These are phyloP conservation scores for Papilio polyxenes DNA, from an alignment of 1,140 invertebrate species.

Conservation along the genomic window DNA sequence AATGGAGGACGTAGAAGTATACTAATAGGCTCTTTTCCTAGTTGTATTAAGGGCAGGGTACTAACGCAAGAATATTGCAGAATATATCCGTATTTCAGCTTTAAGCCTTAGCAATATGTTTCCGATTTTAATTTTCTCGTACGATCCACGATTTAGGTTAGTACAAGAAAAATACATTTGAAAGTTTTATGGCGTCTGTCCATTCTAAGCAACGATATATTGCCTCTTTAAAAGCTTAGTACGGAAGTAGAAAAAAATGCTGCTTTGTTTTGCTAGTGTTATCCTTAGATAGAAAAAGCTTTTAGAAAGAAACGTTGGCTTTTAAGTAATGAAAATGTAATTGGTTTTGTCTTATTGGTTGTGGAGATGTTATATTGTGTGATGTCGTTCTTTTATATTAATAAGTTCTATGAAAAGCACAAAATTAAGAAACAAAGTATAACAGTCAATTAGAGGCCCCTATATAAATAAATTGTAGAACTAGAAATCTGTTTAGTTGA, in stretches of 20 bases:
- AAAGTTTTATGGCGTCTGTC: slow-evolving; percentile 31
- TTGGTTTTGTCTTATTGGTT: slow-evolving; percentile 4
- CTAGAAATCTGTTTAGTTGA: not conserved
- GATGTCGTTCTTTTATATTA: not conserved
- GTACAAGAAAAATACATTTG: slow-evolving; percentile 37
- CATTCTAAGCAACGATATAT: slow-evolving; percentile 32
- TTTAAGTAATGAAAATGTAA: slow-evolving; percentile 18
- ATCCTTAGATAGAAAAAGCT: slow-evolving; percentile 9
- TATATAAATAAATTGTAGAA: not conserved
- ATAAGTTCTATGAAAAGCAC: not conserved
- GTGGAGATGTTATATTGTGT: not conserved
- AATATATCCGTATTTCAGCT: slow-evolving; percentile 18
- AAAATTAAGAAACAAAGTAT: not conserved
- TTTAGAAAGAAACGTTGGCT: not conserved
- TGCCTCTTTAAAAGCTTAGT: slow-evolving; percentile 34
- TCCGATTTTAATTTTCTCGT: slow-evolving; percentile 28
- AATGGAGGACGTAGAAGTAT: slow-evolving; percentile 51
- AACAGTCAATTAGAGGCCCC: not conserved
- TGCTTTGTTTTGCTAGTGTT: slow-evolving; percentile 19
- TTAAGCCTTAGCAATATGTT: not conserved
- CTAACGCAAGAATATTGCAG: slow-evolving; percentile 8
- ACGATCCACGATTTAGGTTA: slow-evolving; percentile 27
- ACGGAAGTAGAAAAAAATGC: slow-evolving; percentile 27
- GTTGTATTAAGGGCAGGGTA: slow-evolving; percentile 51
- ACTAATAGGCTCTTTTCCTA: slow-evolving; percentile 66